Percentiles rank a stretch among this genome's conserved stretches.
These are phyloP conservation scores for Mastomys coucha DNA, from an alignment of 2,113 vertebrate species.

Conservation along the genomic window DNA sequence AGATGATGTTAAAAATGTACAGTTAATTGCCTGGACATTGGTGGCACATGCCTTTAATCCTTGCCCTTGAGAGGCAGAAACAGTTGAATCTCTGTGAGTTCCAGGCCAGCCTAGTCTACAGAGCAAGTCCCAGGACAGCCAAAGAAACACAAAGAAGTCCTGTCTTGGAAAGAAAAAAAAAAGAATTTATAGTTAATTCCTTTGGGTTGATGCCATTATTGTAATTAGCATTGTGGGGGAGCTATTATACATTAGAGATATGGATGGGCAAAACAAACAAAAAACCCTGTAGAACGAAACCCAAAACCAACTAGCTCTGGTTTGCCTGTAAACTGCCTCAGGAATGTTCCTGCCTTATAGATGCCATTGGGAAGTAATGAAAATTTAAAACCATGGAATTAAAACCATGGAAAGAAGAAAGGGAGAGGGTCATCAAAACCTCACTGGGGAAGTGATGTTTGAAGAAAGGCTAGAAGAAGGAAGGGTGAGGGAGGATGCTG, in stretches of 20 bases:
- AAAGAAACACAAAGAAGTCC: background rate
- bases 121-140: background rate
- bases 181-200: background rate
- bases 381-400: background rate
- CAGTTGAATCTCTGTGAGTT: no score
- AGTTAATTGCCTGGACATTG: no score
- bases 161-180: background rate
- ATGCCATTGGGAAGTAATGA: constrained; percentile 11
- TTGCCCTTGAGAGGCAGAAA: no score
- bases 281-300: background rate
- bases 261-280: background rate
- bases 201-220: background rate
- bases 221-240: background rate
- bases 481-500: background rate
- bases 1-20: background rate
- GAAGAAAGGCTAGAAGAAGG: background rate
- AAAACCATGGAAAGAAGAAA: background rate
- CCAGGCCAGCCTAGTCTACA: no score
- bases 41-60: no score
- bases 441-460: background rate
- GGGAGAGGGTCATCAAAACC: background rate
- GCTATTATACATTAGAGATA: background rate
- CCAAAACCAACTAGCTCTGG: background rate
- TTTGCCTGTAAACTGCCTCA: constrained; percentile 5
- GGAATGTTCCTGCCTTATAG: background rate